Evolutionary conservation across 2,888 invertebrate genomes (phyloP).

Genomic region (Apocheima hispidaria): DNA sequence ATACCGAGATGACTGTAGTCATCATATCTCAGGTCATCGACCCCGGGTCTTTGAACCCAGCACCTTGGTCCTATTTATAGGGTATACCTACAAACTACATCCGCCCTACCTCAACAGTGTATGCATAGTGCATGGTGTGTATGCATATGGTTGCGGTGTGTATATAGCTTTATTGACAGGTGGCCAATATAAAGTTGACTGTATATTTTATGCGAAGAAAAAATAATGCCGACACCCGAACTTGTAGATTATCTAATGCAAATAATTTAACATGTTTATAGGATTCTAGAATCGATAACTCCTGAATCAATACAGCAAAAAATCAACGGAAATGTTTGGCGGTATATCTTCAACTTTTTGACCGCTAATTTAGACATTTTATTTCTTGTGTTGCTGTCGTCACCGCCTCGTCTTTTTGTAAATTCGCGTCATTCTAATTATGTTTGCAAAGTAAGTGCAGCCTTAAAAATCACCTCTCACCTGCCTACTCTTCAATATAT

Average conservation of each 20-base stretch:
- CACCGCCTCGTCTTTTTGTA: too few relatives aligned
- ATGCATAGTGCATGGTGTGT: constrained; percentile 48
- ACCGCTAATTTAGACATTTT: too few relatives aligned
- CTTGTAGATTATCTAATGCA: background rate
- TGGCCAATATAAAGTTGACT: constrained; percentile 16
- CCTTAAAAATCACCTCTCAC: too few relatives aligned
- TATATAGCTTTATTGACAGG: constrained; percentile 21
- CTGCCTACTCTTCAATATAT: too few relatives aligned
- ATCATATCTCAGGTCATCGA: constrained; percentile 44
- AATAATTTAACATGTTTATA: background rate
- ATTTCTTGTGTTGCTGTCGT: too few relatives aligned
- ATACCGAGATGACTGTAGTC: constrained; percentile 41
- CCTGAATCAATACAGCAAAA: too few relatives aligned
- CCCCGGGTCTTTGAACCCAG: constrained; percentile 44
- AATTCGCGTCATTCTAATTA: too few relatives aligned
- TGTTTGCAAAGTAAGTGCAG: too few relatives aligned
- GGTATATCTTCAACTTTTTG: too few relatives aligned
- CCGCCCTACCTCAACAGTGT: constrained; percentile 72
- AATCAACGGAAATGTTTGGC: too few relatives aligned
- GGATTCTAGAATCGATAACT: too few relatives aligned
- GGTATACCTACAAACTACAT: constrained; percentile 49
- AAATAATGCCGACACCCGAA: background rate
- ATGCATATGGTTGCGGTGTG: constrained; percentile 34
- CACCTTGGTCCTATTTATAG: constrained; percentile 51
- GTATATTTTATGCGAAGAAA: background rate